Evolutionary conservation across 1,140 invertebrate species (phyloP).

Genomic region (Aphelenchoides fujianensis): DNA sequence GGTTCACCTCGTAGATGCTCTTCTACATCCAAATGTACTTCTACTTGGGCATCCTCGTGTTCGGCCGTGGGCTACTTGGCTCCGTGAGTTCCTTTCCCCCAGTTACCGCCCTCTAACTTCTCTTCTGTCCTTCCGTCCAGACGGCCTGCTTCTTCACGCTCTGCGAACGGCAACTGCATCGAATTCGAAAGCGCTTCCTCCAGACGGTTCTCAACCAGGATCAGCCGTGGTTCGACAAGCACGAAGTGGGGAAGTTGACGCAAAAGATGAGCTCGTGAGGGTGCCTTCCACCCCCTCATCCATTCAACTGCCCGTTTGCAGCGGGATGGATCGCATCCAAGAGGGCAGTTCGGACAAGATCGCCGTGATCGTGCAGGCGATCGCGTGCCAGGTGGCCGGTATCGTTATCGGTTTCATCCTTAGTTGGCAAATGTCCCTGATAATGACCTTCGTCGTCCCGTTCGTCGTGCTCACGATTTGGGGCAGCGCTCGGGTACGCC

Average conservation of each 20-base stretch:
- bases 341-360: slow-evolving; percentile 85
- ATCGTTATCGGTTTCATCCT: slow-evolving; percentile 46
- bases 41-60: slow-evolving; percentile 36
- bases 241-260: slow-evolving; percentile 45
- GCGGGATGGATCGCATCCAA: slow-evolving; percentile 70
- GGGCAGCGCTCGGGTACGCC: slow-evolving; percentile 38
- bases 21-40: slow-evolving; percentile 38
- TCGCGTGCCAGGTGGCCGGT: slow-evolving; percentile 38
- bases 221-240: slow-evolving; percentile 66
- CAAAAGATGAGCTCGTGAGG: slow-evolving; percentile 47
- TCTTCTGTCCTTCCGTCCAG: too few species aligned
- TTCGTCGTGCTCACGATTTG: slow-evolving; percentile 49
- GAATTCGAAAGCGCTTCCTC: slow-evolving; percentile 73
- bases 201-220: slow-evolving; percentile 78
- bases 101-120: too few species aligned
- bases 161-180: slow-evolving; percentile 69
- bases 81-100: slow-evolving; percentile 33
- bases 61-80: slow-evolving; percentile 29
- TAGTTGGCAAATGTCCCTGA: slow-evolving; percentile 52
- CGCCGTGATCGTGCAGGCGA: slow-evolving; percentile 71
- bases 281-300: slow-evolving; percentile 18
- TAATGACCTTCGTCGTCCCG: slow-evolving; percentile 49
- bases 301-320: neutral
- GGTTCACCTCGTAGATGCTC: slow-evolving; percentile 34
- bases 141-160: slow-evolving; percentile 63